Conservation (phyloP, 1,140 invertebrate genomes). For the Cecropterus lyciades region DNA sequence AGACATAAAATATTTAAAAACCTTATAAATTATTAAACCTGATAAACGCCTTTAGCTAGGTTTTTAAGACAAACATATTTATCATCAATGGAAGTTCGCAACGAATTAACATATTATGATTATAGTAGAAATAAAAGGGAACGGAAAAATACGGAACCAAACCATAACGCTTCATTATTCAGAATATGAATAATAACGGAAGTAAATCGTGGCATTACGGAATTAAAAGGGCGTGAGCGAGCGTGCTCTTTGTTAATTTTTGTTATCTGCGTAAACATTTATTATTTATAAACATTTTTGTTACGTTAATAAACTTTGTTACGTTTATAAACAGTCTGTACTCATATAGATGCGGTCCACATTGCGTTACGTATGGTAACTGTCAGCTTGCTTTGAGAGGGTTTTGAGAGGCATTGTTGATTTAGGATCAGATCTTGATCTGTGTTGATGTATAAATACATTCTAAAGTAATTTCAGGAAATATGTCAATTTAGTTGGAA, state of each 20-base stretch:
- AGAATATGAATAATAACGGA: background rate
- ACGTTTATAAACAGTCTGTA: background rate
- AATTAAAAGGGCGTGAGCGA: background rate
- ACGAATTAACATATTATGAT: no score
- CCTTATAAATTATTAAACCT: no score
- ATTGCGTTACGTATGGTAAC: background rate
- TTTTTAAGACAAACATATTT: no score
- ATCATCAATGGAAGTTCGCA: no score
- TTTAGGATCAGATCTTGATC: background rate
- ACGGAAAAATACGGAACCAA: no score
- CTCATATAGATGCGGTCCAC: background rate
- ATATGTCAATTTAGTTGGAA: no score
- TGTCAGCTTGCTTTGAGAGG: background rate
- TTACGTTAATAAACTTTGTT: background rate
- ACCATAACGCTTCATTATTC: background rate
- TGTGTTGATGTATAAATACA: background rate
- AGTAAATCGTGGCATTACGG: constrained; percentile 1
- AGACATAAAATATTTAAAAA: no score
- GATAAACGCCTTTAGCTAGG: no score
- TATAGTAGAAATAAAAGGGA: no score
- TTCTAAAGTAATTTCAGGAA: no score
- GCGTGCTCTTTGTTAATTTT: background rate
- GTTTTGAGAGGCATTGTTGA: background rate
- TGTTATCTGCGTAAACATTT: background rate
- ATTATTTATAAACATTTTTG: background rate